phyloP scores from a whole-genome alignment of 37 sponge, comb jelly and placozoan species.

The Petrosia ficiformis region DNA sequence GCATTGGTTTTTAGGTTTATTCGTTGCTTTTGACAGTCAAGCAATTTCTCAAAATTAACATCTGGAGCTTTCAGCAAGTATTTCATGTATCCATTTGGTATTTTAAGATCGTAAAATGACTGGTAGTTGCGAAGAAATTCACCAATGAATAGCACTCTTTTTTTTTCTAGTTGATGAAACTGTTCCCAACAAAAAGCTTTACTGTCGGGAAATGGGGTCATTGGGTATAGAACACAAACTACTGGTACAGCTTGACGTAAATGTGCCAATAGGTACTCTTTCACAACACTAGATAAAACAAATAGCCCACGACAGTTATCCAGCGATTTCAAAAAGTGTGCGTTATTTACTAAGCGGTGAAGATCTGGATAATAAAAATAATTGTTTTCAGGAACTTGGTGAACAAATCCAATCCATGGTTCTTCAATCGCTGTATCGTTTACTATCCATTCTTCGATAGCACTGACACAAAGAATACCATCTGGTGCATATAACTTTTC shows the following conservation, averaged over 20 bases:
- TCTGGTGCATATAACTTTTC: conserved; percentile 24
- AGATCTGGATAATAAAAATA: conserved; percentile 41
- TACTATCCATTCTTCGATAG: conserved; percentile 26
- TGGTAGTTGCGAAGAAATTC: conserved; percentile 52
- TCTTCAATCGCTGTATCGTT: conserved; percentile 17
- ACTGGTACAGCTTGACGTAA: conserved; percentile 20
- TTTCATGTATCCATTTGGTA: conserved; percentile 34
- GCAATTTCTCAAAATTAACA: conserved; percentile 36
- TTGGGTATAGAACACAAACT: conserved; percentile 27
- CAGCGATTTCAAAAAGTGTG: conserved; percentile 19
- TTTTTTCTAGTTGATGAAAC: too few relatives aligned
- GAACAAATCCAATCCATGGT: conserved; percentile 60
- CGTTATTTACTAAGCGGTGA: conserved; percentile 24
- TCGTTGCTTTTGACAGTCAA: conserved; percentile 5
- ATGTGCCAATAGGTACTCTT: conserved; percentile 29
- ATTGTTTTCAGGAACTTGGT: conserved; percentile 47
- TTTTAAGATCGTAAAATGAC: conserved; percentile 37
- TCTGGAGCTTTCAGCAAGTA: conserved; percentile 34
- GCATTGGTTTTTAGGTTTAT: conserved; percentile 23
- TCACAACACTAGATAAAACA: conserved; percentile 27
- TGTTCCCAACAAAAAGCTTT: conserved; percentile 21
- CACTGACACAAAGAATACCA: conserved; percentile 39
- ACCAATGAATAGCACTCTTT: conserved; percentile 36
- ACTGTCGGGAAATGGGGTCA: conserved; percentile 32
- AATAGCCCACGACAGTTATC: conserved; percentile 48